phyloP scores from a whole-genome alignment of 2,888 invertebrate genomes.

The Polydrusus pterygomalis region DNA sequence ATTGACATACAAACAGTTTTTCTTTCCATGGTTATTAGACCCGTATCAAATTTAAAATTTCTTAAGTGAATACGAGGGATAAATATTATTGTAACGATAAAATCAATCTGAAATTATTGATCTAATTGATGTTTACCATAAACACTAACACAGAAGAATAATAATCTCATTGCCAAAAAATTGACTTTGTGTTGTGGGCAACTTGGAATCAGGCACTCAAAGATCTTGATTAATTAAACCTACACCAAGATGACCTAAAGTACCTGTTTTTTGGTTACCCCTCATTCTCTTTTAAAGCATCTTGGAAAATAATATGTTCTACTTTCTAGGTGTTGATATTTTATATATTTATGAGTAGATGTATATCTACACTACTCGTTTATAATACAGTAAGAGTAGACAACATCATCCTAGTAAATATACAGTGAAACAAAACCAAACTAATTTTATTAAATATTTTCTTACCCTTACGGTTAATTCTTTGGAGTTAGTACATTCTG shows the following conservation, averaged over 20 bases:
- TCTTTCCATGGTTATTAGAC: too few relatives aligned
- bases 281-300: neutral
- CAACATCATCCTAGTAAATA: neutral
- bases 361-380: neutral
- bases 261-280: neutral
- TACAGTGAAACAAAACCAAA: neutral
- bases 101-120: too few relatives aligned
- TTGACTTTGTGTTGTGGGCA: neutral
- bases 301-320: neutral
- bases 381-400: neutral
- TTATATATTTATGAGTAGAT: neutral
- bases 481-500: neutral
- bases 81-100: too few relatives aligned
- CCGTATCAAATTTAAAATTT: too few relatives aligned
- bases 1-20: too few relatives aligned
- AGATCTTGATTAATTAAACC: neutral
- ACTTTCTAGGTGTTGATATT: neutral
- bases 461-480: too few relatives aligned
- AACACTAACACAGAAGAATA: too few relatives aligned
- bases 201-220: neutral
- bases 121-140: too few relatives aligned
- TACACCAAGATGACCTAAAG: conserved; percentile 7
- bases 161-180: too few relatives aligned
- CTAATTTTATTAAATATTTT: too few relatives aligned
- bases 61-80: too few relatives aligned